Conservation (phyloP, 2,113 vertebrate species). For the Phainopepla nitens region DNA sequence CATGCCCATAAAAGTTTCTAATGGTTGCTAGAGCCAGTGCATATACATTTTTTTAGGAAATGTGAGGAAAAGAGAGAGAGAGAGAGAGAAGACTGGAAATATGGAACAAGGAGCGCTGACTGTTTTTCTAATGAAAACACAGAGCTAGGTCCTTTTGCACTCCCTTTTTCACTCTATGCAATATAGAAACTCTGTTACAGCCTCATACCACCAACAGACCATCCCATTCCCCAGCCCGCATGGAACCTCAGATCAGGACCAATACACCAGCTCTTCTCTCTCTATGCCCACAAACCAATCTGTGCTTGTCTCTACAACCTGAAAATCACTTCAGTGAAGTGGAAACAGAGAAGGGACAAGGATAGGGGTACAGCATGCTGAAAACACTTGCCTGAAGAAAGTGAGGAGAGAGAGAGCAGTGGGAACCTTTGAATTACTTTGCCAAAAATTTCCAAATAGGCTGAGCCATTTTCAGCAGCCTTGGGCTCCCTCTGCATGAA, state of each 20-base stretch:
- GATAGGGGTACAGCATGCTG: neutral
- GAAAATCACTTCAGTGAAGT: neutral
- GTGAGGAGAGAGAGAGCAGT: neutral
- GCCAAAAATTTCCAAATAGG: neutral
- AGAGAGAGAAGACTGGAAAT: neutral
- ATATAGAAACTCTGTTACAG: neutral
- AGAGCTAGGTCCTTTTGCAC: neutral
- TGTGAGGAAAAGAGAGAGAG: neutral
- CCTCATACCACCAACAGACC: neutral
- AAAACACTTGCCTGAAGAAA: neutral
- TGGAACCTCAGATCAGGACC: neutral
- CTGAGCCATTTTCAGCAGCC: neutral
- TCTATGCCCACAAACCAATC: neutral
- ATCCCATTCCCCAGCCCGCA: neutral
- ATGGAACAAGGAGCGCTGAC: neutral
- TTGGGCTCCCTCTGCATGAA: neutral
- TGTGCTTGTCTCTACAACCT: neutral
- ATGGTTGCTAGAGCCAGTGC: neutral
- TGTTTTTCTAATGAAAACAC: neutral
- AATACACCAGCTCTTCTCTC: neutral
- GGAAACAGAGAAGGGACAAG: neutral
- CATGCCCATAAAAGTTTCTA: neutral
- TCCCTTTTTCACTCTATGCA: neutral
- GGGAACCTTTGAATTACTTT: neutral
- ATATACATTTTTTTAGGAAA: neutral